Base-by-base conservation (phyloP, 2,888 invertebrate genomes). In the Acleris sparsana region DNA sequence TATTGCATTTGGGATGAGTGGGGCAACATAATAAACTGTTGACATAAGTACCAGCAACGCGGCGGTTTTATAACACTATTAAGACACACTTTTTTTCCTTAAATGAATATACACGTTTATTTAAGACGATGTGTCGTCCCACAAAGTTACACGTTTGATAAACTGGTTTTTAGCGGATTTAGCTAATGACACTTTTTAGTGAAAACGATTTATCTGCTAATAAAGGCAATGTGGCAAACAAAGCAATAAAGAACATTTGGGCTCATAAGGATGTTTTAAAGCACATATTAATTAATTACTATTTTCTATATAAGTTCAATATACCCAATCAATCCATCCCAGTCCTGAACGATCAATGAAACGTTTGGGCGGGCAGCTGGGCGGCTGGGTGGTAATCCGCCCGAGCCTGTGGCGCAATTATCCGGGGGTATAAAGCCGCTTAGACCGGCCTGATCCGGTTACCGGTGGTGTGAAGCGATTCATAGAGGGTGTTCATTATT, bases 351-450 rank as follows among this genome's bases (percentile, higher is more conserved):
- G 53, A 60, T 65, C 57, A 60, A 53, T 56, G 55, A 57, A 61
- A 53, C 58, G 70, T 68, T 63, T 53, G 70, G 66, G 62, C 67
- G 63, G 63, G 56, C 64, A 11, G 33, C 33, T 33, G 64, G 60
- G 56, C 61, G 53, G 56, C 51, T 33, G 58, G 58, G 48, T 51
- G 49, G 79, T 72, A 77, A 66, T 57, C 66, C 66, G 75, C 72
- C 77, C 82, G 83, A 85, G 80, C 80, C 74, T 75, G 77, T 80
- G 72, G 73, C 78, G 86, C 83, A 88, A 87, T 88, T 86, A 87
- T 86, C 85, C 73, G 62, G 62, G 69, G 68, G 79, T 77, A 84
- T 86, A 83, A 83, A 78, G 78, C 73, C 73, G 74, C 75, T 77
- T 73, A 72, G 17, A 70, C 69, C 69, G 60, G 71, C 72, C 72